Evolutionary conservation across 2,888 invertebrate species (phyloP).

Genomic region (Mallateleia sp.): DNA sequence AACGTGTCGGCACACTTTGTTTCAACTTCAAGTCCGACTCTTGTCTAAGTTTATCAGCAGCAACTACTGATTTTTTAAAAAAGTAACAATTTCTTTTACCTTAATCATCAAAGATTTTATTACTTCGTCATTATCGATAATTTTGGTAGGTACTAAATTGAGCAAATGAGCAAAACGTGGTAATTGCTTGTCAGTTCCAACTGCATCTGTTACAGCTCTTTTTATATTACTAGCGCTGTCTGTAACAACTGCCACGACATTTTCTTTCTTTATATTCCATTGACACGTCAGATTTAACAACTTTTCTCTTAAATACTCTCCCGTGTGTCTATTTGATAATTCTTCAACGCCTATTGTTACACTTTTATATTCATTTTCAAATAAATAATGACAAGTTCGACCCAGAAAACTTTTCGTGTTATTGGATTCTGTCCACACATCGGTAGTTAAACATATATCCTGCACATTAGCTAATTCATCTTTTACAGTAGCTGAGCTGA

Average conservation of each 20-base stretch:
- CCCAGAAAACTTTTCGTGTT: slow-evolving; percentile 56
- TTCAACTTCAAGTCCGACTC: too few relatives aligned
- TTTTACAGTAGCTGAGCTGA: too few relatives aligned
- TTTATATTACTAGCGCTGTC: slow-evolving; percentile 79
- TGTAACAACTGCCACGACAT: slow-evolving; percentile 71
- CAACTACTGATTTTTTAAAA: too few relatives aligned
- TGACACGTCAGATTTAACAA: slow-evolving; percentile 50
- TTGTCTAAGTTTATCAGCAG: too few relatives aligned
- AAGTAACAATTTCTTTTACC: too few relatives aligned
- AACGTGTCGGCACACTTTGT: too few relatives aligned
- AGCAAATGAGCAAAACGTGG: slow-evolving; percentile 78
- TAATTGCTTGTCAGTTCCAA: slow-evolving; percentile 70
- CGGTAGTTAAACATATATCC: too few relatives aligned
- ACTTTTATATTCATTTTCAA: slow-evolving; percentile 35
- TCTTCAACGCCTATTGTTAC: slow-evolving; percentile 70
- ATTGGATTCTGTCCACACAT: slow-evolving; percentile 76
- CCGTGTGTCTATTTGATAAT: slow-evolving; percentile 73
- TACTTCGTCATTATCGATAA: slow-evolving; percentile 9
- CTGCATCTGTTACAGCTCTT: slow-evolving; percentile 69
- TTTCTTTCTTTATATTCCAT: slow-evolving; percentile 76
- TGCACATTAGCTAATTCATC: too few relatives aligned
- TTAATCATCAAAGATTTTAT: slow-evolving; percentile 41
- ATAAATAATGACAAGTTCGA: slow-evolving; percentile 40
- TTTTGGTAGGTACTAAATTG: slow-evolving; percentile 61
- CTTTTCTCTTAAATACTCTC: slow-evolving; percentile 69